Evolutionary conservation across 53 echinoderm and acorn worm species (phyloP), one percentile per base, ranked within the genome.

Genomic region (Paracentrotus lividus): DNA sequence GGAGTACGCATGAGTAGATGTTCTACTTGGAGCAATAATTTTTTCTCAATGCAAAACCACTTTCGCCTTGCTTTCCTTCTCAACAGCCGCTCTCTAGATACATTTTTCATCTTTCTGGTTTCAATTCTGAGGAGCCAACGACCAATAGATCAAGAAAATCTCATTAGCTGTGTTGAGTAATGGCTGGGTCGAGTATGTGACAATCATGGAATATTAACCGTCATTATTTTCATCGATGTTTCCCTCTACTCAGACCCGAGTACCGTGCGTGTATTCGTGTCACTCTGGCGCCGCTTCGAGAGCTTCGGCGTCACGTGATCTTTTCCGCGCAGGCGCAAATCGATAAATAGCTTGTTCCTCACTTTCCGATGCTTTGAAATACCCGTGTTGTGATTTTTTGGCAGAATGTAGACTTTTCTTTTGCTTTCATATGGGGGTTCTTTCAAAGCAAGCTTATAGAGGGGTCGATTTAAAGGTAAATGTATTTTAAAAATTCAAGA

Each of bases 61-160:
- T 51, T n/a, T n/a, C n/a, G n/a, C n/a, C n/a, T 86, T 86, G 53
- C 56, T 86, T 55, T 86, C 34, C 34, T 54, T 81, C 81, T 47
- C 81, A 81, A 44, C 81, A 81, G n/a, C 47, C 49, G 81, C 47
- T 81, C 81, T 81, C 81, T n/a, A 81, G 81, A 86, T 86, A 34
- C 56, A 86, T 86, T 53, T 56, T 86, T 54, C 8, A 55, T n/a
- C n/a, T n/a, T n/a, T n/a, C n/a, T n/a, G n/a, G n/a, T 86, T 29
- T 44, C 86, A 47, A 53, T 53, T 21, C 56, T 86, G 20, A 8
- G 5, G 45, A 86, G 86, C 55, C 56, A 53, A 81, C 81, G 81
- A 53, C 86, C 86, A 86, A 86, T 86, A 86, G 86, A 86, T 86
- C 86, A 86, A 86, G 86, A 56, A 86, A 86, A 86, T 86, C 86